Conservation (phyloP, 2,797 vertebrate species). For the Pogonophryne albipinna region DNA sequence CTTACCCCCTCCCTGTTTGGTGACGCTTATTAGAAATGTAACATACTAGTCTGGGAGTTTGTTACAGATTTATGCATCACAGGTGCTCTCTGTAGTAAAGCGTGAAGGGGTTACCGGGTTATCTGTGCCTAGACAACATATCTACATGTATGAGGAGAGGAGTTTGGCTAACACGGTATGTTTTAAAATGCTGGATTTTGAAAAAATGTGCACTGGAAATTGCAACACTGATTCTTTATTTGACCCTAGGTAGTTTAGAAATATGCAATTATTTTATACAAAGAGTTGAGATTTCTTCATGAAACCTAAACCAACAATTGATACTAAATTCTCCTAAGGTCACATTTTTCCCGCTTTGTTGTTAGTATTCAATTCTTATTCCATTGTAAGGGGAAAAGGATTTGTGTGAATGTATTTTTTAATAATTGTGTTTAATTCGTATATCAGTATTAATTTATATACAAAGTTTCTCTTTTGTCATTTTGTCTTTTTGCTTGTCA, state of each 20-base stretch:
- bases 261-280: conserved; percentile 36
- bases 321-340: not conserved
- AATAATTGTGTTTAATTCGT: not conserved
- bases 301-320: not conserved
- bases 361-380: not conserved
- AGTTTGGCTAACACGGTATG: conserved; percentile 17
- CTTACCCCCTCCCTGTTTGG: conserved; percentile 83
- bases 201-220: conserved; percentile 7
- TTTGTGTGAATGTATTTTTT: not conserved
- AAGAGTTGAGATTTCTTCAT: conserved; percentile 14
- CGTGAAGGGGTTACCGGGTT: conserved; percentile 48
- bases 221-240: conserved; percentile 20
- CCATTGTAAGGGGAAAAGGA: not conserved
- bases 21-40: conserved; percentile 95
- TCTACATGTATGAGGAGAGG: conserved; percentile 14
- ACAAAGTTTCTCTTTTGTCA: not conserved
- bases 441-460: not conserved
- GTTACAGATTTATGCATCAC: conserved; percentile 93
- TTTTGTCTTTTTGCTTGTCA: not conserved
- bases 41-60: conserved; percentile 87
- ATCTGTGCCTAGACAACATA: conserved; percentile 35
- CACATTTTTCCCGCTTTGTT: not conserved
- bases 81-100: conserved; percentile 85
- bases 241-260: conserved; percentile 14
- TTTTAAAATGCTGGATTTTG: conserved; percentile 6